Evolutionary conservation across 2,888 invertebrate genomes (phyloP), one percentile per base, ranked within the genome.

Genomic region (Caenorhabditis doughertyi): DNA sequence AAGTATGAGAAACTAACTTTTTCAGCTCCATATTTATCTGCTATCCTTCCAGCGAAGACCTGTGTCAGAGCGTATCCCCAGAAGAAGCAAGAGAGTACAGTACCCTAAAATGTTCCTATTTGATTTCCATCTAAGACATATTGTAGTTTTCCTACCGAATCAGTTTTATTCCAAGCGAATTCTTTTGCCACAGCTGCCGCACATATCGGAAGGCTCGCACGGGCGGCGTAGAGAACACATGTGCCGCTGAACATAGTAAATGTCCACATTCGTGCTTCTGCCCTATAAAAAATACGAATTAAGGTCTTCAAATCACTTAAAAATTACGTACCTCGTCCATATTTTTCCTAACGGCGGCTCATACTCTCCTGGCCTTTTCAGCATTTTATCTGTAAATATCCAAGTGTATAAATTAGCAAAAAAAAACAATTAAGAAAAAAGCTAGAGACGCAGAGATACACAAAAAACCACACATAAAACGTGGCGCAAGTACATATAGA

Each of bases 21-120:
- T 70, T 86, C 86, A n/a, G 84, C 86, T 11, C 84, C 84, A 56
- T 82, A 76, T 55, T 79, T 80, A 85, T 93, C 93, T 79, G 93
- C 93, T 23, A 93, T 87, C 79, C 92, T 92, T 3, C 93, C 93
- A 27, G 93, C 93, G n/a, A 93, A 89, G 56, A 93, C 89, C 90
- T 93, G 93, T 0, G 95, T 95, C 82, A 95, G 91, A 0, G 94
- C 94, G 89, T 95, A 95, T 60, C 95, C 95, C 95, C 95, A 95
- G 91, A 95, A 95, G 90, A 95, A 95, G 27, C 94, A 94, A 25
- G 95, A 95, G 29, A 95, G 92, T 62, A 95, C 94, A 0, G 94
- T 94, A n/a, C 95, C 95, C 92, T 92, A 82, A 29, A 83, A 73
- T 42, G 11, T 49, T 3, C 35, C 21, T 35, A 1, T 18, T 8